Base-by-base conservation (phyloP, 2,797 vertebrate genomes). In the Cossypha caffra region DNA sequence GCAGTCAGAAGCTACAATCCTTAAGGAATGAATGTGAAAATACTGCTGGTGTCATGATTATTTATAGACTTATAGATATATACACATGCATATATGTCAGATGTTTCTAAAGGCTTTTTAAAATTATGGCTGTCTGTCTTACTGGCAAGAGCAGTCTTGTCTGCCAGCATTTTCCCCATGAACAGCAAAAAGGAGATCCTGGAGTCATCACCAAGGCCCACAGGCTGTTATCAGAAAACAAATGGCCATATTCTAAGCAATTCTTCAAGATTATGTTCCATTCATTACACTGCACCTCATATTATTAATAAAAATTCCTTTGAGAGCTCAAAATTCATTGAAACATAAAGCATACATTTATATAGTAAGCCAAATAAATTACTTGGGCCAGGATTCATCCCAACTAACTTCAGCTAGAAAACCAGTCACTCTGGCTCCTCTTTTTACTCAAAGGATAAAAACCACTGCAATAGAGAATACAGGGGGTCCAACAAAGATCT, bases 181-280 rank as follows among this genome's bases (percentile, higher is more conserved):
- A 94, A 71, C 45, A 68, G 52, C 28, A 75, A 62, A 80, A 74
- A 91, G 57, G 58, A 89, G 18, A 72, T 87, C 57, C 68, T 80
- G 35, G 57, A 88, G 54, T 31, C 58, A 90, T 74, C 76, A 68
- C 13, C 47, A 77, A 74, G 31, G 54, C 47, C 68, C 63, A 74
- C 25, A 69, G 61, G 55, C 25, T 84, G 26, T 67, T 93, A 31
- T 43, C 23, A 77, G 86, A 79, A 93, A 80, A 95, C 35, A 83
- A 93, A 95, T 87, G 52, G 35, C 20, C 25, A 16, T n/a, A 31
- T 71, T 87, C 57, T 77, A 54, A 71, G 42, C 75, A 83, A 77
- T 93, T 79, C 58, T 64, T 94, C 88, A 91, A 31, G 25, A 88
- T 83, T 92, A 91, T n/a, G 15, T 43, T 91, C 86, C 84, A 68